A percentile compares a stretch with the other conserved stretches of the same genome.
Conservation (phyloP, 2,797 vertebrate species). For the Platalea minor region DNA sequence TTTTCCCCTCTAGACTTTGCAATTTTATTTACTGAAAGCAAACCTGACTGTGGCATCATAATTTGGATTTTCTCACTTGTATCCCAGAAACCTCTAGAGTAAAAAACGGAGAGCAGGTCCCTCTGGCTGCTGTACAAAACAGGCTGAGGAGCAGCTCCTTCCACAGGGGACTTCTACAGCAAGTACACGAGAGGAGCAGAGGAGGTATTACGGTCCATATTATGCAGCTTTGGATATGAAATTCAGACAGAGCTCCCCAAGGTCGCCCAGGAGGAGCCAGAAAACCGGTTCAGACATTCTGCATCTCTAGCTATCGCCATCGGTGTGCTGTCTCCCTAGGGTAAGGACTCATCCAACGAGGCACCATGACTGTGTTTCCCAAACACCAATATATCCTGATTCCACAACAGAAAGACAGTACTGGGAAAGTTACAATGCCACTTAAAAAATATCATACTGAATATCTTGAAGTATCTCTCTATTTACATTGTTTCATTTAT, state of each 20-base stretch:
- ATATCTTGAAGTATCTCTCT: not conserved
- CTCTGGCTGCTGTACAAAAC: not conserved
- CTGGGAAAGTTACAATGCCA: not conserved
- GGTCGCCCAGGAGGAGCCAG: not conserved
- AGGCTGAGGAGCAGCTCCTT: not conserved
- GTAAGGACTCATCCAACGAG: not conserved
- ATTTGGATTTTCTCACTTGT: not conserved
- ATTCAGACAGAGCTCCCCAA: not conserved
- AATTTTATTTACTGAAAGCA: not conserved
- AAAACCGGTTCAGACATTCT: not conserved
- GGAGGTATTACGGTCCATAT: not conserved
- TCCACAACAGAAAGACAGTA: not conserved
- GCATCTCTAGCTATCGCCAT: not conserved
- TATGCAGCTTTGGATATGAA: not conserved
- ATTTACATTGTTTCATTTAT: not conserved
- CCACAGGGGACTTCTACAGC: not conserved
- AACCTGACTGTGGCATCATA: not conserved
- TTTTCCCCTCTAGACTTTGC: not conserved
- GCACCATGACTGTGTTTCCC: not conserved
- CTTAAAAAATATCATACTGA: not conserved
- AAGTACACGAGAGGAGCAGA: not conserved
- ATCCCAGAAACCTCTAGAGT: not conserved
- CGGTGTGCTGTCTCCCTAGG: fast-evolving
- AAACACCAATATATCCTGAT: not conserved
- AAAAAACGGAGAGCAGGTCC: not conserved